Base-by-base conservation (phyloP, 1,140 invertebrate genomes). In the Hylyphantes graminicola region DNA sequence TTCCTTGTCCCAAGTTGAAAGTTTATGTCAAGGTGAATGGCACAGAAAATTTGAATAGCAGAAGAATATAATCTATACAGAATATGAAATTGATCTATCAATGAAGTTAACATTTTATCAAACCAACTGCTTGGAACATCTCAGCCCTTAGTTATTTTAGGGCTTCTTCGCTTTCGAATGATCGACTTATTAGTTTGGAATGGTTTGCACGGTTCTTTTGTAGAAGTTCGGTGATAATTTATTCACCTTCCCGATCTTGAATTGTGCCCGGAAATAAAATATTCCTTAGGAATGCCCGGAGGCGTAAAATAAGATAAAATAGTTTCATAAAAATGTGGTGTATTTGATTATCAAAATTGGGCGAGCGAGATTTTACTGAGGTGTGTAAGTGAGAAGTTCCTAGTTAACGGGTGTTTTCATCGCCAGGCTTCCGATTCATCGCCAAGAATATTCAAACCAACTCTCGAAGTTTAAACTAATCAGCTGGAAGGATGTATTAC, bases 151-250 rank as follows among this genome's bases (percentile, higher is more conserved):
- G 72, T 74, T 74, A 74, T 74, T 74, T 74, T 74, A 35, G 35
- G 48, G 72, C 72, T 21, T 35, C 35, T 35, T 15, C 72, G 48
- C 4, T n/a, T 13, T 21, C 17, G 57, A 15, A 15, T 48, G 72
- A 59, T 59, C 54, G 72, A 74, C 72, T 74, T 74, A 74, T 74
- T 55, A 74, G 57, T 74, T 59, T 59, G 72, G 57, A 55, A 57
- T 55, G 72, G 72, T 57, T 55, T 21, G 12, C 3, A 21, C 17
- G 17, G 57, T 13, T 59, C 57, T 59, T 13, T 59, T 59, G 57
- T n/a, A 3, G 53, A 70, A 53, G n/a, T 51, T 51, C 50, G 15
- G 15, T 53, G 57, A 74, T 59, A 74, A 74, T 59, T 74, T 59
- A 74, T 74, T 61, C 17, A 35, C 35, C 35, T 48, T 74, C 54